Evolutionary conservation across 2,888 invertebrate genomes (phyloP).

Genomic region (Papilio demoleus): DNA sequence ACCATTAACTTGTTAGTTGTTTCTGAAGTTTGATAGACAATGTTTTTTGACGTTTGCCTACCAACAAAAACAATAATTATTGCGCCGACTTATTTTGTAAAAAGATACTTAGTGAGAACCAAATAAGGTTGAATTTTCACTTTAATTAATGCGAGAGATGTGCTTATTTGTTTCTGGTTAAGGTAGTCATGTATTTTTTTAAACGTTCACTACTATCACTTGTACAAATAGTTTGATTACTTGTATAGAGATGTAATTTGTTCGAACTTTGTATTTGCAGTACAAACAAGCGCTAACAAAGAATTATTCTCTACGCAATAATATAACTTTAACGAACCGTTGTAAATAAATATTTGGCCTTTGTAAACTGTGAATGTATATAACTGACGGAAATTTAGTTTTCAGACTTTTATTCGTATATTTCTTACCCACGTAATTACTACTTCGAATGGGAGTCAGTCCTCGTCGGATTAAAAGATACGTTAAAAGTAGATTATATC

Average conservation of each 20-base stretch:
- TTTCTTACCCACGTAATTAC: neutral
- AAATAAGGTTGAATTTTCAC: neutral
- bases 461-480: too few relatives aligned
- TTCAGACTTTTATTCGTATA: neutral
- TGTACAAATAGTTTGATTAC: slow-evolving; percentile 37
- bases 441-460: too few relatives aligned
- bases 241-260: slow-evolving; percentile 31
- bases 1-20: neutral
- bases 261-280: slow-evolving; percentile 9
- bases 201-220: slow-evolving; percentile 20
- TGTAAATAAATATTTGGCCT: slow-evolving; percentile 19
- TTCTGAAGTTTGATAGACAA: neutral
- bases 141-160: neutral
- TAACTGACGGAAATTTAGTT: neutral
- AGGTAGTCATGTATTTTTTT: neutral
- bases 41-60: slow-evolving; percentile 6
- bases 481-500: too few relatives aligned
- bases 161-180: neutral
- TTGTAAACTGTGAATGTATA: neutral
- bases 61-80: neutral
- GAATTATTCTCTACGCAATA: slow-evolving; percentile 27
- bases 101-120: neutral
- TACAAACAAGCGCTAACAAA: slow-evolving; percentile 20
- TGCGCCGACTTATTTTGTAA: neutral
- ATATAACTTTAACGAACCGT: slow-evolving; percentile 22